Evolutionary conservation across 2,113 vertebrate species (phyloP).

Genomic region (Isurus oxyrinchus): DNA sequence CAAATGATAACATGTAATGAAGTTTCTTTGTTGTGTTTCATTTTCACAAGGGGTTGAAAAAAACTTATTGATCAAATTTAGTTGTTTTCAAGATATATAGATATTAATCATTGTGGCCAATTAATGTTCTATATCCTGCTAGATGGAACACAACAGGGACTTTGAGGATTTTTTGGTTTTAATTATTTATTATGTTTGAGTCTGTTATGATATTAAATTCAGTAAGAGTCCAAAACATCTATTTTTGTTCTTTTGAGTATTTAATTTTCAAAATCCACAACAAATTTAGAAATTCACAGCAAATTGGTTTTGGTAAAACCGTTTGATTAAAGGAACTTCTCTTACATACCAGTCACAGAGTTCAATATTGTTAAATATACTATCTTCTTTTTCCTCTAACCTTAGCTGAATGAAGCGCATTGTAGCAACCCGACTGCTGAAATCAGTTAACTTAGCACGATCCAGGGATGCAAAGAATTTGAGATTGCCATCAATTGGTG

Average conservation of each 20-base stretch:
- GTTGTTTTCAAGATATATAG: slow-evolving; percentile 54
- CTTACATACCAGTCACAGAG: neutral
- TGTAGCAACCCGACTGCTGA: neutral
- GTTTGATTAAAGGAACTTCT: neutral
- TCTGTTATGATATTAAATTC: neutral
- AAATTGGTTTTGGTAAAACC: neutral
- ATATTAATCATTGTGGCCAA: slow-evolving; percentile 54
- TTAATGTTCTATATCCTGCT: slow-evolving; percentile 19
- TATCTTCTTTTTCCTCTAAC: too few relatives aligned
- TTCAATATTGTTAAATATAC: neutral
- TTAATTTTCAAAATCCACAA: neutral
- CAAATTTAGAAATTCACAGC: neutral
- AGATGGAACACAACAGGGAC: slow-evolving; percentile 16
- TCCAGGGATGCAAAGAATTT: neutral
- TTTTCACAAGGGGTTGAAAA: slow-evolving; percentile 37
- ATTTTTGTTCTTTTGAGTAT: neutral
- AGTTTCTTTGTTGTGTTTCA: slow-evolving; percentile 54
- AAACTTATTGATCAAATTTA: slow-evolving; percentile 52
- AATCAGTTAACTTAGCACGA: neutral
- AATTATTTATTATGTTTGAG: slow-evolving; percentile 28
- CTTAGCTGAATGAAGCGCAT: neutral
- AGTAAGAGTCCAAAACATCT: neutral
- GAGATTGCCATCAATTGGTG: neutral
- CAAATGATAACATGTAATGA: slow-evolving; percentile 56
- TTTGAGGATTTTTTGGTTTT: neutral